Conservation (phyloP, 1,140 invertebrate species). For the Whitmania pigra region DNA sequence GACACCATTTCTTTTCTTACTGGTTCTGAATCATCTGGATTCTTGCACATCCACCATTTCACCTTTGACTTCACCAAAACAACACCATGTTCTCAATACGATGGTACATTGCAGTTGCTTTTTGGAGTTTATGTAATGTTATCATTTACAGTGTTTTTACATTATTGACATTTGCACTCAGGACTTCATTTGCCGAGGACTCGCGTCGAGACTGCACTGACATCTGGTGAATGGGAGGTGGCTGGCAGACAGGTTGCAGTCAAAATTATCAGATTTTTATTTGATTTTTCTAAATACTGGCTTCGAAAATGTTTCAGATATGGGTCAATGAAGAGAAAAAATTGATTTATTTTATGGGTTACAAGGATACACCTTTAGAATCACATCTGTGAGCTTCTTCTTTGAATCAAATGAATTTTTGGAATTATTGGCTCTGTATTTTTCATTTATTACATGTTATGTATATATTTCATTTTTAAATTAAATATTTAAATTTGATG, state of each 20-base stretch:
- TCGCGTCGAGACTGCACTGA: background rate
- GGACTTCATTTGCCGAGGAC: background rate
- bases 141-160: background rate
- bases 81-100: background rate
- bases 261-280: background rate
- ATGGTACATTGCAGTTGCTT: background rate
- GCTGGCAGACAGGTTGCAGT: background rate
- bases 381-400: constrained; percentile 42
- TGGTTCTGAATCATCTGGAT: constrained; percentile 84
- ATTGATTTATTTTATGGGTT: constrained; percentile 44
- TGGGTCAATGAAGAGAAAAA: constrained; percentile 42
- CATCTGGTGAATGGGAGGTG: constrained; percentile 4
- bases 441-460: no score
- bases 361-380: constrained; percentile 44
- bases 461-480: no score
- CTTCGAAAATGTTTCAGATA: constrained; percentile 30
- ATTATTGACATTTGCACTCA: background rate
- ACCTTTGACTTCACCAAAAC: constrained; percentile 31
- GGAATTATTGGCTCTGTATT: no score
- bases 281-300: background rate
- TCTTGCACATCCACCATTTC: constrained; percentile 72
- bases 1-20: no score
- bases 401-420: no score
- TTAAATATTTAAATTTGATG: no score
- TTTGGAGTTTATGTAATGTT: background rate